Evolutionary conservation across 1,140 invertebrate species (phyloP).

Genomic region (Phymastichus coffea): DNA sequence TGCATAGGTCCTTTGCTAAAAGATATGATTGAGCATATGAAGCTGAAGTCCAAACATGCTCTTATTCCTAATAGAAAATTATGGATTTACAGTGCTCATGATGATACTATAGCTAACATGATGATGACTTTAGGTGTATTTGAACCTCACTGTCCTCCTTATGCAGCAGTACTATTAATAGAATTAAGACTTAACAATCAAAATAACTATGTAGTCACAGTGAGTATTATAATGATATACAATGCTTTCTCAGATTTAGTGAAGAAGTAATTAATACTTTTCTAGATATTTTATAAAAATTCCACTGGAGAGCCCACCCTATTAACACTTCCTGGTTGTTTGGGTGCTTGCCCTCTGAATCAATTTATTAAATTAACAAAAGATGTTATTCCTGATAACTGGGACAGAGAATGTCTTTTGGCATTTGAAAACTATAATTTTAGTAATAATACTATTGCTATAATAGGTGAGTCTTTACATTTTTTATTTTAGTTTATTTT

Average conservation of each 20-base stretch:
- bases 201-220: conserved; percentile 52
- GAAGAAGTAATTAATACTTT: conserved; percentile 21
- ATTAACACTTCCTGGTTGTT: conserved; percentile 63
- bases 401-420: conserved; percentile 60
- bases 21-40: conserved; percentile 64
- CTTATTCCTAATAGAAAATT: conserved; percentile 62
- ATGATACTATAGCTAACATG: conserved; percentile 77
- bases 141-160: conserved; percentile 72
- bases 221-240: conserved; percentile 33
- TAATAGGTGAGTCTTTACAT: conserved; percentile 45
- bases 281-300: conserved; percentile 67
- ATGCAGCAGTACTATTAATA: conserved; percentile 69
- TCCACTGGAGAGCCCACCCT: conserved; percentile 55
- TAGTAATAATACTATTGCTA: conserved; percentile 38
- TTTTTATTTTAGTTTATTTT: neutral
- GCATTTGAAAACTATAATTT: conserved; percentile 36
- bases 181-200: conserved; percentile 62
- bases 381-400: conserved; percentile 59
- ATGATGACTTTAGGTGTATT: conserved; percentile 74
- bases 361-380: conserved; percentile 58
- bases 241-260: neutral
- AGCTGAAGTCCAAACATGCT: conserved; percentile 47
- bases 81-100: conserved; percentile 79
- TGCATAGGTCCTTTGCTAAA: conserved; percentile 64
- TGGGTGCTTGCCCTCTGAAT: conserved; percentile 60